Percentiles rank a stretch among this genome's conserved stretches.
Conservation (phyloP, 2,797 vertebrate species). For the Allobates femoralis region DNA sequence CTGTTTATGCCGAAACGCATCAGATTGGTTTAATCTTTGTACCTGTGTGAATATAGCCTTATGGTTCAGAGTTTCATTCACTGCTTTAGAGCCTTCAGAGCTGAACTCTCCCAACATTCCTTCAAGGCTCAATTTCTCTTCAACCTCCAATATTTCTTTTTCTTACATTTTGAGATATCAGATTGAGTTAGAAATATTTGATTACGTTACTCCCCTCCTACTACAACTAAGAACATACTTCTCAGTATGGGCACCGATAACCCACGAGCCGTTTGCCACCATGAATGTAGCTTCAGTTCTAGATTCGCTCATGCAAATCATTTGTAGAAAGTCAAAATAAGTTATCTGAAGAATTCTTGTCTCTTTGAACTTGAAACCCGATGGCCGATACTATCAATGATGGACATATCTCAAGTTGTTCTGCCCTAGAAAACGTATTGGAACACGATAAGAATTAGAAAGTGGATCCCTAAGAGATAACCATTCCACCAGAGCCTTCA, state of each 20-base stretch:
- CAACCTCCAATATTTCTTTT: background rate
- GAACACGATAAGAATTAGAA: slow-evolving; percentile 15
- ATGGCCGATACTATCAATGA: background rate
- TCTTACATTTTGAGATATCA: background rate
- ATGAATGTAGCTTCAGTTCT: background rate
- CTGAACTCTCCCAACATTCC: background rate
- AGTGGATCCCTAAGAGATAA: slow-evolving; percentile 27
- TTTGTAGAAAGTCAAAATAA: background rate
- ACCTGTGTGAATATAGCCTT: no score
- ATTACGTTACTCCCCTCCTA: no score
- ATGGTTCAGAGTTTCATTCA: background rate
- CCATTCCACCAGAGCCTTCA: background rate
- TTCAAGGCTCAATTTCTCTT: background rate
- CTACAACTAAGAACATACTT: background rate
- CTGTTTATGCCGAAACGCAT: no score
- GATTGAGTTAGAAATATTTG: background rate
- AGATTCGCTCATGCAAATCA: background rate
- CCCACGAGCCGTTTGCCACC: background rate
- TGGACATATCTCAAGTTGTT: slow-evolving; percentile 22
- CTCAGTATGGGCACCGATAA: background rate
- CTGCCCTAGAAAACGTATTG: slow-evolving; percentile 25
- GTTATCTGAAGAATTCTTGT: slow-evolving; percentile 3
- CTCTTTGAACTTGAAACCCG: slow-evolving; percentile 22
- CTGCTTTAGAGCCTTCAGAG: background rate
- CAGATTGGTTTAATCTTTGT: no score